These are phyloP conservation scores for Podarcis siculus DNA, from an alignment of 2,797 vertebrate species.

Conservation along the genomic window DNA sequence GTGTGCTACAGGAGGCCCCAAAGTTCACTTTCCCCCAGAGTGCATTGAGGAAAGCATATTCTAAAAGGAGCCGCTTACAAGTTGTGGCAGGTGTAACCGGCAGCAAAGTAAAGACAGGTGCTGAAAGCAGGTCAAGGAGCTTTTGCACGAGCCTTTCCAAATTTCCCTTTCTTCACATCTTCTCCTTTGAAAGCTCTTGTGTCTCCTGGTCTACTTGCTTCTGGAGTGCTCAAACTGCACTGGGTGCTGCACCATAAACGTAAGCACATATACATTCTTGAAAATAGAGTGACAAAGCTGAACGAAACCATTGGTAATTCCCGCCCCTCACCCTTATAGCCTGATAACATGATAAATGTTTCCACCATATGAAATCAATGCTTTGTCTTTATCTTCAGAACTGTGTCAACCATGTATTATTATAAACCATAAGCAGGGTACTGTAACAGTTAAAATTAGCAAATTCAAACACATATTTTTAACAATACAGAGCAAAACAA, in stretches of 20 bases:
- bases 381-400: not conserved
- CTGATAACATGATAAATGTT: not conserved
- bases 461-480: not conserved
- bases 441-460: no score
- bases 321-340: not conserved
- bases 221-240: not conserved
- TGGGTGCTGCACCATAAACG: not conserved
- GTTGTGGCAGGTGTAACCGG: not conserved
- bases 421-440: not conserved
- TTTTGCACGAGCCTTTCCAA: not conserved
- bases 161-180: not conserved
- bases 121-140: not conserved
- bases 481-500: not conserved
- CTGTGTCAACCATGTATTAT: not conserved
- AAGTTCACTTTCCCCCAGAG: not conserved
- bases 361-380: not conserved
- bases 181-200: not conserved
- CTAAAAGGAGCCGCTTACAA: not conserved
- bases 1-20: not conserved
- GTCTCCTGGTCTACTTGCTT: not conserved
- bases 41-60: not conserved
- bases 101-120: not conserved
- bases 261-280: not conserved
- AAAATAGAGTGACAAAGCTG: not conserved
- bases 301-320: not conserved